phyloP scores from a whole-genome alignment of 2,888 invertebrate species.

The Limnephilus rhombicus region DNA sequence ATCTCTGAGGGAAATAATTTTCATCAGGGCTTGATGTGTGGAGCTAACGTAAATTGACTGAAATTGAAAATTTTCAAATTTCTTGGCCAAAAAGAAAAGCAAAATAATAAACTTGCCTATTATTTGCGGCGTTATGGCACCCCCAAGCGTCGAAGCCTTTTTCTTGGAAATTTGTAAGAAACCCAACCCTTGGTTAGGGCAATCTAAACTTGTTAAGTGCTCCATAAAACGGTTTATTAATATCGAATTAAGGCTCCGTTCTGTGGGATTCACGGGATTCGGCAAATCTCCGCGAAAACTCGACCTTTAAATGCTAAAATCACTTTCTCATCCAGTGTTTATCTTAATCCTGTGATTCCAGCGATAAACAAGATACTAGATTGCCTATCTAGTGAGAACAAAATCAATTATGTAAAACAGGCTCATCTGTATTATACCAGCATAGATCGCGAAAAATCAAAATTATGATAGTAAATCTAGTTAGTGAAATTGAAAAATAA shows the following conservation, averaged over 20 bases:
- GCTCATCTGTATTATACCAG: too few species aligned
- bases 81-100: too few species aligned
- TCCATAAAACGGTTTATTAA: slow-evolving; percentile 29
- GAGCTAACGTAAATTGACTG: too few species aligned
- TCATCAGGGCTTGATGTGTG: too few species aligned
- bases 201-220: not conserved
- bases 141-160: not conserved
- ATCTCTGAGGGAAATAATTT: too few species aligned
- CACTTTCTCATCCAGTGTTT: not conserved
- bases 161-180: not conserved
- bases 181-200: not conserved
- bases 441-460: too few species aligned
- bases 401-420: not conserved
- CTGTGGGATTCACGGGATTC: not conserved
- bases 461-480: too few species aligned
- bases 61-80: too few species aligned
- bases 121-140: not conserved
- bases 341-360: not conserved
- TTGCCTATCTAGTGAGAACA: not conserved
- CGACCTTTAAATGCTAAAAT: slow-evolving; percentile 9
- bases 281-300: not conserved
- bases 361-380: not conserved
- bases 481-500: too few species aligned
- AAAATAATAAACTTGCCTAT: not conserved
- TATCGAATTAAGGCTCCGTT: not conserved